These are phyloP conservation scores for Pelvicachromis taeniatus DNA, from an alignment of 2,113 vertebrate genomes.

Conservation along the genomic window DNA sequence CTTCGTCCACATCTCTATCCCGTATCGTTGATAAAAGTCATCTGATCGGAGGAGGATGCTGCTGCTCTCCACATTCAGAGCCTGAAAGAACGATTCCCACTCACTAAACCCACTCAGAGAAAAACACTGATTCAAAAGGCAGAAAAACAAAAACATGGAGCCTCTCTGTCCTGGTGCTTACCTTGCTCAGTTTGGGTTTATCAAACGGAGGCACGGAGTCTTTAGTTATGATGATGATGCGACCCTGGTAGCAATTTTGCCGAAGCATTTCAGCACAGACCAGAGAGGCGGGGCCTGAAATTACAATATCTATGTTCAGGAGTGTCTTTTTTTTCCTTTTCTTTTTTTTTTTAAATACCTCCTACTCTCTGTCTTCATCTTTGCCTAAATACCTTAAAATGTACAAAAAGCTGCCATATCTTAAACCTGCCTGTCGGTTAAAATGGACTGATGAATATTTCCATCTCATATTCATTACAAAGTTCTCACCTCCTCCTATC, in stretches of 20 bases:
- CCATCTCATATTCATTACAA: not conserved
- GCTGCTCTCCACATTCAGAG: slow-evolving; percentile 72
- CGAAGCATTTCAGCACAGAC: slow-evolving; percentile 85
- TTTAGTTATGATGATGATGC: slow-evolving; percentile 79
- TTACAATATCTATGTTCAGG: not conserved
- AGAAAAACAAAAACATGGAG: not conserved
- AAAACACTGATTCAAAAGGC: not conserved
- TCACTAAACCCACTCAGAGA: not conserved
- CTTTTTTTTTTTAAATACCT: not conserved
- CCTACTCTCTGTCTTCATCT: not conserved
- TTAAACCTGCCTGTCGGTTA: not conserved
- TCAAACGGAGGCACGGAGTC: slow-evolving; percentile 79
- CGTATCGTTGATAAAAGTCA: slow-evolving; percentile 73
- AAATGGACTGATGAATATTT: not conserved
- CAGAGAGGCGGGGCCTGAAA: slow-evolving; percentile 80
- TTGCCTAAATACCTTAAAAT: not conserved
- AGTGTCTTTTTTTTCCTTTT: not conserved
- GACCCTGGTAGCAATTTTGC: slow-evolving; percentile 80
- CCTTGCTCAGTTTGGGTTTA: slow-evolving; percentile 86
- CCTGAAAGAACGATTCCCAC: slow-evolving; percentile 48
- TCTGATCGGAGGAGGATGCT: slow-evolving; percentile 71
- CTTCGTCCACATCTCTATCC: slow-evolving; percentile 78
- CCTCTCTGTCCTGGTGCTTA: not conserved
- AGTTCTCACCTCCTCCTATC: slow-evolving; percentile 73
- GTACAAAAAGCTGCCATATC: not conserved